Base-by-base conservation (phyloP, 1,140 invertebrate species). In the Dendroctonus valens region DNA sequence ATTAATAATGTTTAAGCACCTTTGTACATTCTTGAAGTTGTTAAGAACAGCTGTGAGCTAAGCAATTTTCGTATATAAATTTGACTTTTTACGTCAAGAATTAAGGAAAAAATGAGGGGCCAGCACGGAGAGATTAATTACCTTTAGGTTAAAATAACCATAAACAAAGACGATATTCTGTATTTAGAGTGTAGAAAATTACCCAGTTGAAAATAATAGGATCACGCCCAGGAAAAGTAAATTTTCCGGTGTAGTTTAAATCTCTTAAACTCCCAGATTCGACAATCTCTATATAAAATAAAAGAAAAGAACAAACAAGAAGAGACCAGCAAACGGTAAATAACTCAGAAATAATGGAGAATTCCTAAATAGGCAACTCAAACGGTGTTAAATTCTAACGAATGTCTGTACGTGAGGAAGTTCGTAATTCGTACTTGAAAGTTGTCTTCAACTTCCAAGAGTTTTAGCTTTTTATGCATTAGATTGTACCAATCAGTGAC, bases 1-100 rank as follows among this genome's bases (percentile, higher is more conserved):
- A 64, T 64, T 64, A 64, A 64, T 64, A 64, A 64, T 64, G 50
- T 55, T 39, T 46, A 55, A 64, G 52, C 62, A 57, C 60, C 60
- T 63, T 51, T 49, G 60, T 41, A 57, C 41, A 64, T 64, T 64
- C 53, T 40, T 44, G 42, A 55, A 64, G 52, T 64, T 64, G 62
- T 64, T 64, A 64, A 57, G 52, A 55, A 40, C 62, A 64, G 62
- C 52, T 51, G 51, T 64, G 15, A 38, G 42, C 62, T 55, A 64
- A 44, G 41, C 53, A 55, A 15, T 64, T 55, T 64, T 41, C 40
- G 52, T n/a, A 55, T 64, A 55, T 64, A 63, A 63, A 63, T 64
- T 64, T 51, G 44, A 11, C 8, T 60, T 60, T 60, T 60, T 62
- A 48, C 49, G 8, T 41, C 53, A 6, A 9, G 15, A 40, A 55